phyloP scores from a whole-genome alignment of 2,888 invertebrate species.

The Epistrophe eligans region DNA sequence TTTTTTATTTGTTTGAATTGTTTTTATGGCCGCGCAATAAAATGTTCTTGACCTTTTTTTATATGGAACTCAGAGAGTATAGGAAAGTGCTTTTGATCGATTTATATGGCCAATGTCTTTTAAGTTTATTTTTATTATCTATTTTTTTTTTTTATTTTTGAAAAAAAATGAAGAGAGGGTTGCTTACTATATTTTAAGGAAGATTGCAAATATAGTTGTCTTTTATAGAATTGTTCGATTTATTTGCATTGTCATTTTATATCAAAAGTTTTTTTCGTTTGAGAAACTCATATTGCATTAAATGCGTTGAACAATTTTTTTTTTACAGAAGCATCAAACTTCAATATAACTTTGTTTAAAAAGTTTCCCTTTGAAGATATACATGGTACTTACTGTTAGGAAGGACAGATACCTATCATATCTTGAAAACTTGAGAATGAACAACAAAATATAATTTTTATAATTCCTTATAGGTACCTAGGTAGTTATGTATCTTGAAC shows the following conservation, averaged over 20 bases:
- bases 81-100: slow-evolving; percentile 55
- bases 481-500: too few species aligned
- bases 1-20: slow-evolving; percentile 44
- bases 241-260: neutral
- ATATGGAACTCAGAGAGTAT: neutral
- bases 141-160: slow-evolving; percentile 15
- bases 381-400: too few species aligned
- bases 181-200: neutral
- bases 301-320: neutral
- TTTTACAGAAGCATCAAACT: neutral
- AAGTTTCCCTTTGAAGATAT: too few species aligned
- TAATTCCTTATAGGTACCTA: too few species aligned
- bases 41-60: slow-evolving; percentile 72
- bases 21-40: slow-evolving; percentile 67
- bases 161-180: slow-evolving; percentile 1
- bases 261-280: neutral
- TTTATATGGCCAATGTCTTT: slow-evolving; percentile 49
- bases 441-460: too few species aligned
- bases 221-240: neutral
- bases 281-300: neutral
- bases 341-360: too few species aligned
- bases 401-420: too few species aligned
- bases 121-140: slow-evolving; percentile 4
- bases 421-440: too few species aligned
- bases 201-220: neutral